A percentile compares a stretch with the other conserved stretches of the same genome.
Evolutionary conservation across 2,797 vertebrate genomes (phyloP).

Genomic region (Sarcophilus harrisii): DNA sequence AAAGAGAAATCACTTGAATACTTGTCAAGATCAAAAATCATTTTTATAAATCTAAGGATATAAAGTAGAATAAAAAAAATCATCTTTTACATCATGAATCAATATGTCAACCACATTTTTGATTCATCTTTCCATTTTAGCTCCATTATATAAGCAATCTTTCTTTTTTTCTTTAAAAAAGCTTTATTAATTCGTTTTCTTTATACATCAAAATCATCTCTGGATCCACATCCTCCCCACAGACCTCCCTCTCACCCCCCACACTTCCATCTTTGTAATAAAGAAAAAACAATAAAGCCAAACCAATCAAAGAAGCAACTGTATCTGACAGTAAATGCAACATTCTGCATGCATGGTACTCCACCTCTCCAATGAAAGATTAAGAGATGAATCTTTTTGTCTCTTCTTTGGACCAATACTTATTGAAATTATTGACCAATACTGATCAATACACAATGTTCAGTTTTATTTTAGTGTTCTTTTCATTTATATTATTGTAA

Average conservation of each 20-base stretch:
- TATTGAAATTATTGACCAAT: not conserved
- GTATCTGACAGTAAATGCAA: not conserved
- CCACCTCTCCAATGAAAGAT: not conserved
- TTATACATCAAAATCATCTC: not conserved
- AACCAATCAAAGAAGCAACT: not conserved
- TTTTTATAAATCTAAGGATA: rapidly evolving
- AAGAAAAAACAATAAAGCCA: not conserved
- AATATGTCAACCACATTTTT: not conserved
- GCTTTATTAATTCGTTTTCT: not conserved
- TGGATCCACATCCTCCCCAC: not conserved
- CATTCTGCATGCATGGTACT: not conserved
- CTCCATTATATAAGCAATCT: not conserved
- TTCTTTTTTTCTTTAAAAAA: not conserved
- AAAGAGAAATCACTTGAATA: not conserved
- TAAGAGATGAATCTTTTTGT: not conserved
- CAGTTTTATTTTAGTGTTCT: not conserved
- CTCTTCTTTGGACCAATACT: not conserved
- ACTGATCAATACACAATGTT: not conserved
- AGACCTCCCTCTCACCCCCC: not conserved
- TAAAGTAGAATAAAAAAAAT: not conserved
- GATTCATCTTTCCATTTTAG: not conserved
- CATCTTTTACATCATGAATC: not conserved
- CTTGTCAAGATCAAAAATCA: not conserved
- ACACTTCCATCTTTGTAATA: not conserved
- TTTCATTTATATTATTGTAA: not conserved